Evolutionary conservation across 2,113 vertebrate species (phyloP), one percentile per base, ranked within the genome.

Genomic region (Cricetomys ansorgei): DNA sequence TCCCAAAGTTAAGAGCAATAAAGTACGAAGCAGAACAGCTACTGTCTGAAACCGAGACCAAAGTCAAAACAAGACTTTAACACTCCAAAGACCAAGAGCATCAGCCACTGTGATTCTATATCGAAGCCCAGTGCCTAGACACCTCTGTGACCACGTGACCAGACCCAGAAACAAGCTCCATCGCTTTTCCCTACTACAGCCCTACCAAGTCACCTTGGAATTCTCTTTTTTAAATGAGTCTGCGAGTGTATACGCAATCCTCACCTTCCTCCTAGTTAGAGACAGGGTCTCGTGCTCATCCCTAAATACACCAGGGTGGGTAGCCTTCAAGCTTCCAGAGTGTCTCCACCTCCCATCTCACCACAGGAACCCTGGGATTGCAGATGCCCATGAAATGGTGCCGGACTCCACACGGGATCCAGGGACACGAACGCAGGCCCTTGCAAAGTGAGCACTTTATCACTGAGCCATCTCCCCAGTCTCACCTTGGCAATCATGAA

Each of bases 21-120:
- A 91, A 73, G 31, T 86, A 92, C 76, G 53, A 70, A 70, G 43
- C 75, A 81, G 62, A 83, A 88, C 89, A 79, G 40, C 31, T 69
- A 31, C 75, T 70, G 7, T 37, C 69, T 53, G 57, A 11, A 76
- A 65, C 5, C 96, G 59, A 83, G 64, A 45, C 69, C 25, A 88
- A 94, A 3, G 84, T 53, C 45, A 76, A 40, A 5, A 25, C 29
- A 86, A 67, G 45, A 65, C 40, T 9, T 65, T 45, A 21, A 34
- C 0, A 1, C 43, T 34, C 40, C 29, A 65, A 59, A 84, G n/a
- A 45, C 15, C 89, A 81, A 94, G 72, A 77, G 50, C 21, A 43
- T 29, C 53, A 43, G 59, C 75, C 89, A 80, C 77, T 89, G 84
- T 25, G 62, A 65, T 48, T 75, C 53, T 50, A 53, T 27, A 45